Conservation (phyloP, 2,888 invertebrate species). For the Ophion obscuratus region DNA sequence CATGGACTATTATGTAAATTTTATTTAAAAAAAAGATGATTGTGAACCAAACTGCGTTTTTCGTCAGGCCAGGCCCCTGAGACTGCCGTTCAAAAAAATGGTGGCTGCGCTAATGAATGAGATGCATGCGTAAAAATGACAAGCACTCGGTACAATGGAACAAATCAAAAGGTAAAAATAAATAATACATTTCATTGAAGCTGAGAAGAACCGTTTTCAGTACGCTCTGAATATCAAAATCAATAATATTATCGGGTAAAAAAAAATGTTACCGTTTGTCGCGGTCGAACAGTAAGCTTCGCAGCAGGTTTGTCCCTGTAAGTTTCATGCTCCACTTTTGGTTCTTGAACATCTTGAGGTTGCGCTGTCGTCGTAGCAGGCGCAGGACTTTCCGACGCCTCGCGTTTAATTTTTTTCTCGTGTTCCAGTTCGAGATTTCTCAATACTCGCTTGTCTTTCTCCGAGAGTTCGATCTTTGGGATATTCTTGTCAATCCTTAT, state of each 20-base stretch:
- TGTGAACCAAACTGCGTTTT: no score
- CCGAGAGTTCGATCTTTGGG: constrained; percentile 84
- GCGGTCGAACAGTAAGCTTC: constrained; percentile 75
- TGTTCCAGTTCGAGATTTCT: constrained; percentile 85
- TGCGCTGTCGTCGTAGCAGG: constrained; percentile 51
- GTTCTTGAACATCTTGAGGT: not conserved
- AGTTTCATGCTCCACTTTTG: constrained; percentile 21
- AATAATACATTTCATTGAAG: no score
- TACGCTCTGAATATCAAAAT: no score
- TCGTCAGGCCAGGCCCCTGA: no score
- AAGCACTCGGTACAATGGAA: no score
- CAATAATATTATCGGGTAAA: constrained; percentile 1
- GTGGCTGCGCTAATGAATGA: no score
- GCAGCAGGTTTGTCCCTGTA: constrained; percentile 63
- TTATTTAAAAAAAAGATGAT: no score
- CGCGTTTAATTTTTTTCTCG: constrained; percentile 75
- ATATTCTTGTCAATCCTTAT: constrained; percentile 76
- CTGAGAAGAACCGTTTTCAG: no score
- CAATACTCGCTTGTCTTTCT: constrained; percentile 85
- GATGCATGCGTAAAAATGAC: no score
- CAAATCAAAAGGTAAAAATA: no score
- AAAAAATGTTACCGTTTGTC: constrained; percentile 77
- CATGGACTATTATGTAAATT: no score
- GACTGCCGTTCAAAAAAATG: no score
- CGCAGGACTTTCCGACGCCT: constrained; percentile 69